Evolutionary conservation across 2,888 invertebrate species (phyloP), one percentile per base, ranked within the genome.

Genomic region (Drosophila buzzatii): DNA sequence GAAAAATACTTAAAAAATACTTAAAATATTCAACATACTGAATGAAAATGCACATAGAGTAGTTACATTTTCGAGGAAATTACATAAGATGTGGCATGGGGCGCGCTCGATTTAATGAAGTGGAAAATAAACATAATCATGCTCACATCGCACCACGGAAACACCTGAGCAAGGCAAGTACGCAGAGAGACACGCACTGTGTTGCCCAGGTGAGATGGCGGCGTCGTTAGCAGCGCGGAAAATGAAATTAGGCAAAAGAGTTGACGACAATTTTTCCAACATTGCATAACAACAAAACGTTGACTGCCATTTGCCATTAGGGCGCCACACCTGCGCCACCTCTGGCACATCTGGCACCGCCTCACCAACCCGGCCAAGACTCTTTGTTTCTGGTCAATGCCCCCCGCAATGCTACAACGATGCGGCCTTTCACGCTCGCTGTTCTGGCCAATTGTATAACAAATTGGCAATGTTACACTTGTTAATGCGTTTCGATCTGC

Each of bases 391-490:
- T 73, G 81, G 77, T 79, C 74, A 72, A 52, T 79, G 76, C 47
- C 67, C 82, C 70, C 68, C 33, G 56, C 27, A 33, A 35, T 45
- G n/a, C 18, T 52, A 52, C 33, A 27, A 47, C 33, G 33, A 47
- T 31, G 35, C 64, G 49, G 41, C 64, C 52, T 59, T 57, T 76
- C 62, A 79, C 76, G 76, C 56, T 55, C 47, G 77, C 64, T 77
- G 87, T 87, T 87, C 85, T 85, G 66, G 73, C 72, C 75, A 85
- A 89, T 87, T 82, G 73, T 66, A 61, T 81, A 79, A 77, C 79
- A 77, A 89, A 85, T 87, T 81, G 87, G 69, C 85, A 85, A 89
- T 89, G 80, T 85, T 85, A 79, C 87, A 85, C 88, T 84, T 87
- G 87, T 82, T 87, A 85, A 59, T 73, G 63, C 77, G 78, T 89